Evolutionary conservation across 1,140 invertebrate species (phyloP), one percentile per base, ranked within the genome.

Genomic region (Telenomus remus): DNA sequence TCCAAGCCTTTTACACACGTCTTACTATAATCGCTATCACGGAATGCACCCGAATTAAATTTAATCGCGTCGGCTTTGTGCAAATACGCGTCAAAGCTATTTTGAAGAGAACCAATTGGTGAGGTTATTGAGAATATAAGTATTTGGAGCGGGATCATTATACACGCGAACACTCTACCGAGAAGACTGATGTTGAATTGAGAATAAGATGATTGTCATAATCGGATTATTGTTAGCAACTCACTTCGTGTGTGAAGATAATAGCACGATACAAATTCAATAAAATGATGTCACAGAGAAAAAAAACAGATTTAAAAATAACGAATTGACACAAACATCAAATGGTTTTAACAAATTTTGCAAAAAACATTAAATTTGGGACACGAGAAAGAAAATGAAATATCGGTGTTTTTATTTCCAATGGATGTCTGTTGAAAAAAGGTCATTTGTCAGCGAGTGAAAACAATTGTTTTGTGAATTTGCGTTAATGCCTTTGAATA

Each of bases 401-500:
- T 27, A 27, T 6, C 2, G 6, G 19, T 27, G 19, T 27, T 27
- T 27, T 27, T 27, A 27, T 27, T 27, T 1, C 2, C 19, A 6
- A 53, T 14, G 49, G 13, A 51, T 51, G 2, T 51, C 12, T 10
- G n/a, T 4, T 34, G 11, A 50, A 50, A 33, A 50, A 33, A 48
- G 2, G 19, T 27, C 19, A 27, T 27, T 6, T 27, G 19, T 27
- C 19, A 27, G 19, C 19, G 19, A 34, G 49, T 19, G 7, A 43
- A 11, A 14, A 27, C 51, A 57, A 71, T 71, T 63, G 55, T 61
- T 39, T 35, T 35, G 13, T 48, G 39, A 60, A 73, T 73, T 66
- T 66, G 61, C 70, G 65, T 73, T 73, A 59, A 72, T 59, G 57
- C 60, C 47, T 43, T 60, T 37, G 55, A 60, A 55, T 72, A 72